phyloP scores from a whole-genome alignment of 2,888 invertebrate species.

The Cosmorhoe ocellata region DNA sequence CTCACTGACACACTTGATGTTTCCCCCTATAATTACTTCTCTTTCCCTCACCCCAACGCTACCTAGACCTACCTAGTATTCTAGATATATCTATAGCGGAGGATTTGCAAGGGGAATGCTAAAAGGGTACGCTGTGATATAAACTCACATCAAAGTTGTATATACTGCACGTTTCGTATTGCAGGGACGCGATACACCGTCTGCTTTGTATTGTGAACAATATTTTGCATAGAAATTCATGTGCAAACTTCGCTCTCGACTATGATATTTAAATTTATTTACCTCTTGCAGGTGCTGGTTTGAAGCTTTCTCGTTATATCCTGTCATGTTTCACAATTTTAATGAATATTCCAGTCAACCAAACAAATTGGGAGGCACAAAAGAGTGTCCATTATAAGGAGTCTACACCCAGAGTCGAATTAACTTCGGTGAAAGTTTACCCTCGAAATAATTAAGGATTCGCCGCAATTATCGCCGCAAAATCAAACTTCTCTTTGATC shows the following conservation, averaged over 20 bases:
- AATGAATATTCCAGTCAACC: slow-evolving; percentile 75
- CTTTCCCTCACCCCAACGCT: slow-evolving; percentile 55
- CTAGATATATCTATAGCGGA: slow-evolving; percentile 66
- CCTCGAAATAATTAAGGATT: slow-evolving; percentile 82
- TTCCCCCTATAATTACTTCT: slow-evolving; percentile 76
- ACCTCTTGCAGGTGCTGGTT: slow-evolving; percentile 11
- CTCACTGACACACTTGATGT: slow-evolving; percentile 80
- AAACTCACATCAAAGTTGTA: slow-evolving; percentile 51
- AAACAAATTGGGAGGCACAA: slow-evolving; percentile 78
- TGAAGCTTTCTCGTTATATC: slow-evolving; percentile 51
- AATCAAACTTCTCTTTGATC: slow-evolving; percentile 80
- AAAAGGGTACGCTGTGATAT: slow-evolving; percentile 73
- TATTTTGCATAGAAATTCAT: slow-evolving; percentile 41
- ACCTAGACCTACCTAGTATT: slow-evolving; percentile 56
- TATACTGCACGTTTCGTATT: slow-evolving; percentile 38
- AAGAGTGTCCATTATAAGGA: slow-evolving; percentile 80
- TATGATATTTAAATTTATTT: slow-evolving; percentile 36
- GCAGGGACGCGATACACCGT: slow-evolving; percentile 46
- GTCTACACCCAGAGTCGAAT: slow-evolving; percentile 75
- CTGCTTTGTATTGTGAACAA: slow-evolving; percentile 57
- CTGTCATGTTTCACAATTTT: slow-evolving; percentile 58
- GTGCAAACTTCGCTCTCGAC: slow-evolving; percentile 24
- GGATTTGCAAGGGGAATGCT: slow-evolving; percentile 76
- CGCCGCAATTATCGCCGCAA: slow-evolving; percentile 81
- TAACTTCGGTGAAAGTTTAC: slow-evolving; percentile 80